phyloP scores from a whole-genome alignment of 2,888 invertebrate genomes.

The Eupithecia pulchellata region DNA sequence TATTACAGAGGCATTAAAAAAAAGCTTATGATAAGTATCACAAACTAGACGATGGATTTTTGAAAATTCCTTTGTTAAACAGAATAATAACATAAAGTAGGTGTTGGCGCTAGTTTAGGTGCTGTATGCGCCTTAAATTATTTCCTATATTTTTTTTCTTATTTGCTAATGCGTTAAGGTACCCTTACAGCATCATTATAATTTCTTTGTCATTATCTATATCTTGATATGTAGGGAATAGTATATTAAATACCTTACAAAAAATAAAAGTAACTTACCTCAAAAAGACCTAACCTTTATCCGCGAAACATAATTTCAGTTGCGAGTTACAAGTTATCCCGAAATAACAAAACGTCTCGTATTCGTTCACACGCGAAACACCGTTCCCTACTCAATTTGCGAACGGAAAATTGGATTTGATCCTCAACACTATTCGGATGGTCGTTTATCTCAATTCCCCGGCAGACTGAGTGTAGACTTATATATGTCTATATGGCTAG shows the following conservation, averaged over 20 bases:
- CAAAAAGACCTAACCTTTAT: not conserved
- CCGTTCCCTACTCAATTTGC: slow-evolving; percentile 69
- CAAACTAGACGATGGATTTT: too few relatives aligned
- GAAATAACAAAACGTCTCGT: slow-evolving; percentile 50
- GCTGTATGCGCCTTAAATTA: too few relatives aligned
- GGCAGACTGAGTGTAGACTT: slow-evolving; percentile 52
- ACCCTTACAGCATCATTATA: too few relatives aligned
- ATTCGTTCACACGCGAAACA: slow-evolving; percentile 55
- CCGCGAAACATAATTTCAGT: not conserved
- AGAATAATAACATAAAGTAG: too few relatives aligned
- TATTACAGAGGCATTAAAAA: too few relatives aligned
- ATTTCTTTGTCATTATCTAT: too few relatives aligned
- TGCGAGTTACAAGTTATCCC: slow-evolving; percentile 30
- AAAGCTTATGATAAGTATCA: too few relatives aligned
- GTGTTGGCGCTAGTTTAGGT: too few relatives aligned
- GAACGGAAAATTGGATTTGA: slow-evolving; percentile 72
- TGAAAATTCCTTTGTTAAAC: too few relatives aligned
- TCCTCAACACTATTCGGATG: slow-evolving; percentile 70
- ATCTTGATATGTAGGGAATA: too few relatives aligned
- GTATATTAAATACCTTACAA: not conserved
- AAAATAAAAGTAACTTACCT: not conserved
- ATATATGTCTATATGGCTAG: slow-evolving; percentile 18
- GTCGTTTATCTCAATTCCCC: slow-evolving; percentile 76
- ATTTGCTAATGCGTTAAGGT: too few relatives aligned
- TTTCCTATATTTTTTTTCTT: too few relatives aligned